A percentile compares a stretch with the other conserved stretches of the same genome.
Conservation (phyloP, 2,888 invertebrate species). For the Xanthostigma xanthostigma region DNA sequence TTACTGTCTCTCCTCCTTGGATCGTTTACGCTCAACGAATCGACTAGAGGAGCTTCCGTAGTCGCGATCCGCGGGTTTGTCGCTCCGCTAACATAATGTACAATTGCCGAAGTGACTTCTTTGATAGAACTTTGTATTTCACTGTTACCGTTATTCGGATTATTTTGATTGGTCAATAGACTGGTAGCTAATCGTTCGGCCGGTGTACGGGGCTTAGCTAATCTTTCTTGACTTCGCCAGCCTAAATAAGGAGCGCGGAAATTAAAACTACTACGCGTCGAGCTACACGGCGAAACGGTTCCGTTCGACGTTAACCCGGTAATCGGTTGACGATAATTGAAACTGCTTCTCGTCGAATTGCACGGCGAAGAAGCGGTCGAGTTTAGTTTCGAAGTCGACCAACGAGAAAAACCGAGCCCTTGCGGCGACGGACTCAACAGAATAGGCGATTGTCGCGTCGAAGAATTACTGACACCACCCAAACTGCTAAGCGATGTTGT, state of each 20-base stretch:
- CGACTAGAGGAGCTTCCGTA: slow-evolving; percentile 11
- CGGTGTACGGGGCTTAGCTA: slow-evolving; percentile 66
- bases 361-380: slow-evolving; percentile 60
- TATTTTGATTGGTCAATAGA: slow-evolving; percentile 28
- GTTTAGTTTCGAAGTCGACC: slow-evolving; percentile 63
- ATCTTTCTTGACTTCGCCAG: slow-evolving; percentile 75
- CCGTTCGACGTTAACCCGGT: slow-evolving; percentile 37
- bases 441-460: slow-evolving; percentile 21
- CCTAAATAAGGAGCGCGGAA: slow-evolving; percentile 80
- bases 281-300: slow-evolving; percentile 45
- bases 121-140: slow-evolving; percentile 78
- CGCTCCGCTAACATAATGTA: slow-evolving; percentile 70
- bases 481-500: slow-evolving; percentile 74
- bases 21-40: background rate
- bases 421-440: slow-evolving; percentile 27
- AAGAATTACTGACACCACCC: slow-evolving; percentile 26
- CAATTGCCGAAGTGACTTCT: slow-evolving; percentile 84
- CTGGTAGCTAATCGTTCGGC: slow-evolving; percentile 66
- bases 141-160: slow-evolving; percentile 23
- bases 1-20: slow-evolving; percentile 4
- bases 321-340: slow-evolving; percentile 38
- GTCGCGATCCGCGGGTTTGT: slow-evolving; percentile 32
- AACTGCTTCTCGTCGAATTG: slow-evolving; percentile 56
- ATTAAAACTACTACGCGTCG: slow-evolving; percentile 60
- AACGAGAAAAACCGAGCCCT: slow-evolving; percentile 37